Evolutionary conservation across 2,797 vertebrate species (phyloP), one percentile per base, ranked within the genome.

Genomic region (Dicrostonyx torquatus): DNA sequence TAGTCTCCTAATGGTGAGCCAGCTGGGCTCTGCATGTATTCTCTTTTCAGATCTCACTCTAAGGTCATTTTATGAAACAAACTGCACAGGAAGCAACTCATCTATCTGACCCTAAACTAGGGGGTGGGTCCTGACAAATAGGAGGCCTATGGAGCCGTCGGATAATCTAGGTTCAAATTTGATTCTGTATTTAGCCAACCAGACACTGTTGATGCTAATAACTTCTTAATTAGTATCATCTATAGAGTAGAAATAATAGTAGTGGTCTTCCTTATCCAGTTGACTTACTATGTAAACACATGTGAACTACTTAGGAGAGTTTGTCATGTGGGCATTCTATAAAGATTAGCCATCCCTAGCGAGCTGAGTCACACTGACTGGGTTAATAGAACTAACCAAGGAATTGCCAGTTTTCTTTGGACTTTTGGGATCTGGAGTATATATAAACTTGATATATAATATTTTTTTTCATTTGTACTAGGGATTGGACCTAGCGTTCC

Each of bases 141-240:
- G 72, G 82, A 26, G 37, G 31, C 37, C 29, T 26, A 9, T 68
- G 8, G 70, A 48, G 9, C 29, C 73, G 75, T 24, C 77, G 82
- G 22, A 43, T 4, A 43, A 2, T 45, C 14, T 83, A 17, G 24
- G 31, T 86, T 96, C 85, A 92, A 9, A 89, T 89, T 92, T 45
- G 62, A n/a, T 48, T 94, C 58, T 83, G 29, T 43, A 37, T 90
- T 96, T 86, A 83, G 17, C 64, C 43, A 90, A 8, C 22, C 76
- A 48, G 34, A 1, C 75, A 89, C 29, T 29, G 86, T 91, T 62
- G 64, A 76, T 58, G 60, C 80, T 45, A 86, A 43, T 76, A 60
- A 86, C 7, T n/a, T 83, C 37, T 79, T 87, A 78, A 62, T 62
- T 64, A 34, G 45, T 90, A 62, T 90, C 48, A 40, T 95, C 34